phyloP scores from a whole-genome alignment of 2,113 vertebrate species.

The Oenanthe melanoleuca region DNA sequence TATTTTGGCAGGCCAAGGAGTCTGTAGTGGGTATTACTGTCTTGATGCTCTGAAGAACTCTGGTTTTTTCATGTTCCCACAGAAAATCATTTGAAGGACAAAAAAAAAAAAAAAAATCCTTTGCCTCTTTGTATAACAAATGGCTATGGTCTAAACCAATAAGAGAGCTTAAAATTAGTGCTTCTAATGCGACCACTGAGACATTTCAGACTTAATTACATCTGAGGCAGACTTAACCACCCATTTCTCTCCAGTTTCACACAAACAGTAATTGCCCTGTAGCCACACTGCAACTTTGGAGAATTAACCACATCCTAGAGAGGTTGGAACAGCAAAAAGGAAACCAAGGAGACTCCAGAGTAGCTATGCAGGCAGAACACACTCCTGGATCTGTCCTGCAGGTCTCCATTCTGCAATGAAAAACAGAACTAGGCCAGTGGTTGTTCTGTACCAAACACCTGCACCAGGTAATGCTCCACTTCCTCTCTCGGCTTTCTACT shows the following conservation, averaged over 20 bases:
- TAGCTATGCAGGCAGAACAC: not conserved
- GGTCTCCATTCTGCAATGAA: not conserved
- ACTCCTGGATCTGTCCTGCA: fast-evolving
- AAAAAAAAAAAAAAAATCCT: not conserved
- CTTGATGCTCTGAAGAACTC: not conserved
- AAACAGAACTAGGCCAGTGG: not conserved
- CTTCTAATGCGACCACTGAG: conserved; percentile 53
- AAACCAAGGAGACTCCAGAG: not conserved
- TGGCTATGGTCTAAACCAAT: not conserved
- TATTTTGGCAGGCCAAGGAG: conserved; percentile 16
- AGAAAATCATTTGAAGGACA: conserved; percentile 24
- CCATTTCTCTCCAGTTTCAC: conserved; percentile 47
- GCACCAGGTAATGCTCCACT: not conserved
- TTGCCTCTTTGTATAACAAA: conserved; percentile 25
- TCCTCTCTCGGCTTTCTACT: not conserved
- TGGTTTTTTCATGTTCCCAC: not conserved
- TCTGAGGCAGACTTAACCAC: conserved; percentile 40
- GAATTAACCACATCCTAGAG: conserved; percentile 64
- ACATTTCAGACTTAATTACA: conserved; percentile 62
- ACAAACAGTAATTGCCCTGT: conserved; percentile 12
- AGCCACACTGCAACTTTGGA: not conserved
- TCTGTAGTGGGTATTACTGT: not conserved
- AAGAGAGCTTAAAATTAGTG: conserved; percentile 33
- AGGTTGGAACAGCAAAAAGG: not conserved
- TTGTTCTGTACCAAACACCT: not conserved